Conservation (phyloP, 2,113 vertebrate genomes). For the Oreochromis niloticus region DNA sequence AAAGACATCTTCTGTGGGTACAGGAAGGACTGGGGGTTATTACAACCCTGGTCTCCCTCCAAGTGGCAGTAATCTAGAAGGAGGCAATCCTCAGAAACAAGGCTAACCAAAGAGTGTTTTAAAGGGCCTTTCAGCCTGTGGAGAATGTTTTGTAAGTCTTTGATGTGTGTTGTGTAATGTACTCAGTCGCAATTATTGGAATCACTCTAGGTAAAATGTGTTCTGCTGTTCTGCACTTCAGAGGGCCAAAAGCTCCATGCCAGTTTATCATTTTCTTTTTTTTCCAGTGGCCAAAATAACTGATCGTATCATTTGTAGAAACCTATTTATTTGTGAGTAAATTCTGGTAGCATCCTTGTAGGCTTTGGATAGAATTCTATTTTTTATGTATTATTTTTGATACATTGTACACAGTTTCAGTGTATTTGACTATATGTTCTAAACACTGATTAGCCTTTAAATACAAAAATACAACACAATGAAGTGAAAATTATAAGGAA, state of each 20-base stretch:
- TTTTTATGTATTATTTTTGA: not conserved
- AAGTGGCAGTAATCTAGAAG: slow-evolving; percentile 54
- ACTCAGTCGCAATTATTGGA: slow-evolving; percentile 33
- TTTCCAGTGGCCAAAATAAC: not conserved
- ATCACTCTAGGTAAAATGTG: slow-evolving; percentile 19
- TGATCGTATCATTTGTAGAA: not conserved
- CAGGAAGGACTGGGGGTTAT: slow-evolving; percentile 38
- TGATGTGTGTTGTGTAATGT: slow-evolving; percentile 59
- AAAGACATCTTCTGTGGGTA: slow-evolving; percentile 20
- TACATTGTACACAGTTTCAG: not conserved
- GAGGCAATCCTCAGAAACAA: slow-evolving; percentile 30
- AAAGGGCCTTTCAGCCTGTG: slow-evolving; percentile 14
- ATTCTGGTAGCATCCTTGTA: not conserved
- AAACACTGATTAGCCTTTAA: not conserved
- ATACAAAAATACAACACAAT: not conserved
- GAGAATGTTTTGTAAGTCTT: slow-evolving; percentile 41
- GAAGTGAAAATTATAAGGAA: not conserved
- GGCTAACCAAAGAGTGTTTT: slow-evolving; percentile 34
- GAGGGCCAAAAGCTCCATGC: not conserved
- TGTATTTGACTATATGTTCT: not conserved
- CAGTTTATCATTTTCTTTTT: slow-evolving; percentile 2
- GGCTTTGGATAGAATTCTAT: not conserved
- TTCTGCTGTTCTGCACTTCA: not conserved
- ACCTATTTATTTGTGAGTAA: not conserved
- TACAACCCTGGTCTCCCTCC: slow-evolving; percentile 37